Conservation (phyloP, 2,113 vertebrate species). For the Clarias gariepinus region DNA sequence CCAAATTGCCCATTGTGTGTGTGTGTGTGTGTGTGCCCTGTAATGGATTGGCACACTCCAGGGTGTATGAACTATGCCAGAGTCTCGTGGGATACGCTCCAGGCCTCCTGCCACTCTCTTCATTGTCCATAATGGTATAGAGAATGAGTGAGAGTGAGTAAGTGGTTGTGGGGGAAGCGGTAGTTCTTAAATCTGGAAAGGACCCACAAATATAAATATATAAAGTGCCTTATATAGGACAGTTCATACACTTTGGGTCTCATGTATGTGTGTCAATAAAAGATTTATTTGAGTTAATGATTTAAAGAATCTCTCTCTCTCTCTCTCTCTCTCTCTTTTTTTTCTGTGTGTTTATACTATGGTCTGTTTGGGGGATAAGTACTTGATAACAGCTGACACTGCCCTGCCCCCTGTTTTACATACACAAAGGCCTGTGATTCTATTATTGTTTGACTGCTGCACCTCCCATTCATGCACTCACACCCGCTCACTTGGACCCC, state of each 20-base stretch:
- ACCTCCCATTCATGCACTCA: slow-evolving; percentile 61
- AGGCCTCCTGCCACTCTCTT: no score
- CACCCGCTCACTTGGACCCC: slow-evolving; percentile 60
- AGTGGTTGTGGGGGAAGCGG: background rate
- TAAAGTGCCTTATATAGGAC: no score
- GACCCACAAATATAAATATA: no score
- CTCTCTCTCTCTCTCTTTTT: background rate
- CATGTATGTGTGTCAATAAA: no score
- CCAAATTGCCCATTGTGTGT: no score
- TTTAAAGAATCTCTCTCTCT: background rate
- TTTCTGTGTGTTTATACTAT: slow-evolving; percentile 49
- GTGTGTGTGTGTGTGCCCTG: no score
- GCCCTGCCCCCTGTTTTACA: slow-evolving; percentile 72
- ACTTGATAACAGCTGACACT: slow-evolving; percentile 79
- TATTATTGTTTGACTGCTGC: slow-evolving; percentile 77
- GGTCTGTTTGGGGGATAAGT: slow-evolving; percentile 69
- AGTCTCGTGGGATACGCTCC: no score
- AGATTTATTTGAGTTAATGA: background rate
- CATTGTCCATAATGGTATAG: no score
- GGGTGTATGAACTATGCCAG: no score
- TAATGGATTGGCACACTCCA: no score
- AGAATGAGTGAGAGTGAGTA: no score
- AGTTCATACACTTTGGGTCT: background rate
- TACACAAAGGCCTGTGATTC: slow-evolving; percentile 79
- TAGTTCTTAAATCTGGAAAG: background rate